A percentile compares a stretch with the other conserved stretches of the same genome.
Evolutionary conservation across 2,888 invertebrate species (phyloP).

Genomic region (Ennomos fuscantarius): DNA sequence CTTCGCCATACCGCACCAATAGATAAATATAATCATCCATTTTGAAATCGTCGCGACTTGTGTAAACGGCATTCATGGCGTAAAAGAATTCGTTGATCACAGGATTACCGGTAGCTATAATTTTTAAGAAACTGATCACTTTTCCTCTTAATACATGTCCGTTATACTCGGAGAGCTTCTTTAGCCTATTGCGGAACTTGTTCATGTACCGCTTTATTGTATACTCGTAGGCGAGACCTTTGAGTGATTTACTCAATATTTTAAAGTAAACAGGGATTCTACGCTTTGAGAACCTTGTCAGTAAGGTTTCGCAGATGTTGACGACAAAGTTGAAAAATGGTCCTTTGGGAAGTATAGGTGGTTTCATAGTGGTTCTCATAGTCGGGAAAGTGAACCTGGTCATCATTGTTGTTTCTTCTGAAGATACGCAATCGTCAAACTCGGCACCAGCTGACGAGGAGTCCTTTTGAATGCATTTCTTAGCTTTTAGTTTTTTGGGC

Average conservation of each 20-base stretch:
- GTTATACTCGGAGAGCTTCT: slow-evolving; percentile 47
- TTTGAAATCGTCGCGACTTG: slow-evolving; percentile 44
- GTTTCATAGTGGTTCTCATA: slow-evolving; percentile 29
- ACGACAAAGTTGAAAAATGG: slow-evolving; percentile 60
- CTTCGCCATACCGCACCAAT: slow-evolving; percentile 55
- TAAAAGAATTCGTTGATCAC: slow-evolving; percentile 53
- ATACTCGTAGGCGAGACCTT: slow-evolving; percentile 46
- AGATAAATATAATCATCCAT: slow-evolving; percentile 63
- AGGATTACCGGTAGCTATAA: slow-evolving; percentile 49
- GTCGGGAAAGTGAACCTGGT: slow-evolving; percentile 2
- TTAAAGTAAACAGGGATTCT: slow-evolving; percentile 52
- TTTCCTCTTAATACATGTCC: slow-evolving; percentile 45
- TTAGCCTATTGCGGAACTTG: slow-evolving; percentile 49
- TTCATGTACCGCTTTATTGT: slow-evolving; percentile 51
- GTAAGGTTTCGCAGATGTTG: slow-evolving; percentile 56
- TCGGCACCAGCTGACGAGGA: slow-evolving; percentile 5
- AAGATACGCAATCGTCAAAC: slow-evolving; percentile 17
- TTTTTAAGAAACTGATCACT: slow-evolving; percentile 48
- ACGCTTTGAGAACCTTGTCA: slow-evolving; percentile 46
- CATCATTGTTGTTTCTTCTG: slow-evolving; percentile 15
- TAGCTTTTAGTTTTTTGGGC: slow-evolving; percentile 1
- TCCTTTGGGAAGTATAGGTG: slow-evolving; percentile 47
- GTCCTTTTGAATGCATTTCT: slow-evolving; percentile 10
- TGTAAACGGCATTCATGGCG: slow-evolving; percentile 59
- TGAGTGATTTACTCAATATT: slow-evolving; percentile 51